Percentiles rank a stretch among this genome's conserved stretches.
These are phyloP conservation scores for Dinocampus coccinellae DNA, from an alignment of 2,888 invertebrate species.

Conservation along the genomic window DNA sequence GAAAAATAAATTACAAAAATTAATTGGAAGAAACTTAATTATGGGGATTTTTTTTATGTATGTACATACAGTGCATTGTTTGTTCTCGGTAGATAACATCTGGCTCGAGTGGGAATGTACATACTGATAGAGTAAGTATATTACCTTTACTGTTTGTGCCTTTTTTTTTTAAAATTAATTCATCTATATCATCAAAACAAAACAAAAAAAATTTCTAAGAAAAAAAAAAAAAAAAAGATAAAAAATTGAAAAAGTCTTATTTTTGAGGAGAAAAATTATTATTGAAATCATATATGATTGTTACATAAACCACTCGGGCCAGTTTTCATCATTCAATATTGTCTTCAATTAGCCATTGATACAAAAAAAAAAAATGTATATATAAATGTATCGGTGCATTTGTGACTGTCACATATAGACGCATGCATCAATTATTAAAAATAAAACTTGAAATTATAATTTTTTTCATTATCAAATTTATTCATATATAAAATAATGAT, in stretches of 20 bases:
- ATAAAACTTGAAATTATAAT: too few species aligned
- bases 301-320: slow-evolving; percentile 62
- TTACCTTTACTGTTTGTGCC: slow-evolving; percentile 63
- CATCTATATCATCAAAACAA: slow-evolving; percentile 50
- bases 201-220: slow-evolving; percentile 29
- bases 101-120: slow-evolving; percentile 66
- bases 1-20: slow-evolving; percentile 47
- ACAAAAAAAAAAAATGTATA: slow-evolving; percentile 19
- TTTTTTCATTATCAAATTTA: neutral
- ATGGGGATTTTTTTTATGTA: slow-evolving; percentile 53
- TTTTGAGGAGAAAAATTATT: slow-evolving; percentile 26
- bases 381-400: neutral
- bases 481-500: neutral
- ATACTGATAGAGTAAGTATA: slow-evolving; percentile 67
- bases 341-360: slow-evolving; percentile 36
- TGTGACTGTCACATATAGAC: too few species aligned
- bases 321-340: slow-evolving; percentile 50
- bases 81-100: slow-evolving; percentile 66
- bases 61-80: slow-evolving; percentile 59
- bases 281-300: slow-evolving; percentile 47
- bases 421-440: too few species aligned
- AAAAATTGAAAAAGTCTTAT: slow-evolving; percentile 38
- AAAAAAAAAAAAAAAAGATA: slow-evolving; percentile 23
- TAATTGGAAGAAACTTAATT: slow-evolving; percentile 27
- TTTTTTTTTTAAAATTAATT: slow-evolving; percentile 48